Conservation (phyloP, 1,140 invertebrate species). For the Daktulosphaira vitifoliae region DNA sequence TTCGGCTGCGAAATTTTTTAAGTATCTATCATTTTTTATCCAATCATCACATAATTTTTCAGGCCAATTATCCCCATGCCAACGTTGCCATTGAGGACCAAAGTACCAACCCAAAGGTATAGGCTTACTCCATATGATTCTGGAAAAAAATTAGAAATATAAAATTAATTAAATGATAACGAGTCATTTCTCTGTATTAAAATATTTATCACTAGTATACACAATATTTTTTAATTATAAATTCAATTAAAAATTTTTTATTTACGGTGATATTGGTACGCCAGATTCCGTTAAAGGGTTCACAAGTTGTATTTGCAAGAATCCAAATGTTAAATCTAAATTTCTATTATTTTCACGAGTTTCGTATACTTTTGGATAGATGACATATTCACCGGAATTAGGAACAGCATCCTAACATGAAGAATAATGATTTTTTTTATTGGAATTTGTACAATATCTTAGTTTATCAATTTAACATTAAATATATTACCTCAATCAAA, state of each 20-base stretch:
- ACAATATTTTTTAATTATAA: no score
- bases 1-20: conserved; percentile 81
- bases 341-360: conserved; percentile 58
- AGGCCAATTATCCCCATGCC: conserved; percentile 69
- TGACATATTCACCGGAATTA: conserved; percentile 58
- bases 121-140: conserved; percentile 77
- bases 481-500: conserved; percentile 44
- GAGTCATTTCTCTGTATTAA: no score
- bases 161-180: no score
- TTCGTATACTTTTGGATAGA: conserved; percentile 58
- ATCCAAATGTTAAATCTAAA: conserved; percentile 72
- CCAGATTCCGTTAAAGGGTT: conserved; percentile 61
- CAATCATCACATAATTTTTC: conserved; percentile 75
- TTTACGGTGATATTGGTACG: conserved; percentile 68
- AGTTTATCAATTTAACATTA: background rate
- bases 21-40: conserved; percentile 75
- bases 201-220: no score
- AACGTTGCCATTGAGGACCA: conserved; percentile 70
- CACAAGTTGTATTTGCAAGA: conserved; percentile 82
- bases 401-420: conserved; percentile 47
- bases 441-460: background rate
- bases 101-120: conserved; percentile 92
- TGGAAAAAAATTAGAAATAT: conserved; percentile 45
- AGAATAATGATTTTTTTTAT: conserved; percentile 42
- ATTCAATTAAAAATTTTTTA: conserved; percentile 41